Base-by-base conservation (phyloP, 2,888 invertebrate species). In the Coleophora deauratella region DNA sequence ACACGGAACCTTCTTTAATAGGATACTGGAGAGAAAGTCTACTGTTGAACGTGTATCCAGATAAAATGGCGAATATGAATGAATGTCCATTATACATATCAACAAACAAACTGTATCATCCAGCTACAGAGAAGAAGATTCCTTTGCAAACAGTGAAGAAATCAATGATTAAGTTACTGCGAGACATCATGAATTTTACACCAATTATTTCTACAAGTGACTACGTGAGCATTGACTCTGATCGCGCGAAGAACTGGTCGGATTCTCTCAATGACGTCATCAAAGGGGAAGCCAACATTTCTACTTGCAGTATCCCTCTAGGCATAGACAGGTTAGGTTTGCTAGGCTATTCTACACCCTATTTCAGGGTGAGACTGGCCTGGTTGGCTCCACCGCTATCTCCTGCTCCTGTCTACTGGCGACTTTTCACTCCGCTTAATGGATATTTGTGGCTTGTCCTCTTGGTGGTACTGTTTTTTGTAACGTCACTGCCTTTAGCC, bases 11-110 rank as follows among this genome's bases (percentile, higher is more conserved):
- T 1, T 48, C 41, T 27, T 45, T 73, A 0, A 58, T 78, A 13
- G 63, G 59, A 4, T 55, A 55, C 46, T 70, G 68, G 60, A 56
- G 59, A 28, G 47, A 55, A 40, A 52, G 44, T 8, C 43, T 41
- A 15, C 33, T 48, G 37, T 49, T 39, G 11, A 50, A 54, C 3
- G 35, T 71, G 28, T 80, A 63, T 47, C 61, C 65, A 2, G 67
- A 79, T 42, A 79, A 79, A 57, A 68, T 74, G 65, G 52, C 49
- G 28, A 66, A 77, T 27, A 75, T 79, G 75, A 58, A 66, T 27
- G 61, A 66, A 36, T 79, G 78, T 37, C 79, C 76, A 2, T 48
- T 78, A 2, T 76, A 73, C 40, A 68, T 79, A 40, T 75, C 78
- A 0, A 79, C 78, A 0, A 74, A 76, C 40, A 77, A 72, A 48